These are phyloP conservation scores for Eristalis arbustorum DNA, from an alignment of 2,888 invertebrate species.

Conservation along the genomic window DNA sequence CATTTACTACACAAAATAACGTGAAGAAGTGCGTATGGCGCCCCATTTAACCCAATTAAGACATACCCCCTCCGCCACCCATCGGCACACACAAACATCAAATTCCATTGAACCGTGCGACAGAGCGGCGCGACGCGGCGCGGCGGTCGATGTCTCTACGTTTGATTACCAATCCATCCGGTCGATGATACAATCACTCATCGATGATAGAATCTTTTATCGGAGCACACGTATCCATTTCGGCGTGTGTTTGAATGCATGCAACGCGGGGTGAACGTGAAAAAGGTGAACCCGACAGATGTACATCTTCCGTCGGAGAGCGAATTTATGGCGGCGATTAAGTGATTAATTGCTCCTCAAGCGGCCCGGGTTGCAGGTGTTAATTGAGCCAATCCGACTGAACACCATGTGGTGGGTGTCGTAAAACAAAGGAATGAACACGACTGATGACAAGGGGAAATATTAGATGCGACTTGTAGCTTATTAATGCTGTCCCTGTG, in stretches of 20 bases:
- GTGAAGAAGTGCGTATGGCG: constrained; percentile 51
- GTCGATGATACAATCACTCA: constrained; percentile 57
- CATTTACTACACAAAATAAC: constrained; percentile 38
- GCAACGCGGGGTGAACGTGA: neutral
- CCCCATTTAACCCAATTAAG: constrained; percentile 68
- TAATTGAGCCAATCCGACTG: constrained; percentile 52
- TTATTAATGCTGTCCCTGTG: constrained; percentile 46
- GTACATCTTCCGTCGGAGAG: constrained; percentile 45
- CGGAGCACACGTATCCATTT: constrained; percentile 36
- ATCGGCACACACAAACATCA: constrained; percentile 6
- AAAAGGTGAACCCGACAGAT: constrained; percentile 18
- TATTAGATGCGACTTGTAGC: neutral
- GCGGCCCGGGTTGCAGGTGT: constrained; percentile 48
- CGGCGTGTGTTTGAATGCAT: constrained; percentile 13
- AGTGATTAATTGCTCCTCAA: constrained; percentile 54
- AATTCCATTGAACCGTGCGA: constrained; percentile 25
- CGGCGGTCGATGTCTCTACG: neutral
- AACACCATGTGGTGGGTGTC: constrained; percentile 51
- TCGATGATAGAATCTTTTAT: constrained; percentile 47
- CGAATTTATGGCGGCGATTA: constrained; percentile 57
- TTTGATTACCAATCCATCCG: constrained; percentile 46
- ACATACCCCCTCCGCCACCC: constrained; percentile 10
- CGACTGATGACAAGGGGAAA: neutral
- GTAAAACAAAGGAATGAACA: constrained; percentile 12
- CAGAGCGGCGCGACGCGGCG: neutral